Conservation (phyloP, 2,113 vertebrate species). For the Oncorhynchus tshawytscha region DNA sequence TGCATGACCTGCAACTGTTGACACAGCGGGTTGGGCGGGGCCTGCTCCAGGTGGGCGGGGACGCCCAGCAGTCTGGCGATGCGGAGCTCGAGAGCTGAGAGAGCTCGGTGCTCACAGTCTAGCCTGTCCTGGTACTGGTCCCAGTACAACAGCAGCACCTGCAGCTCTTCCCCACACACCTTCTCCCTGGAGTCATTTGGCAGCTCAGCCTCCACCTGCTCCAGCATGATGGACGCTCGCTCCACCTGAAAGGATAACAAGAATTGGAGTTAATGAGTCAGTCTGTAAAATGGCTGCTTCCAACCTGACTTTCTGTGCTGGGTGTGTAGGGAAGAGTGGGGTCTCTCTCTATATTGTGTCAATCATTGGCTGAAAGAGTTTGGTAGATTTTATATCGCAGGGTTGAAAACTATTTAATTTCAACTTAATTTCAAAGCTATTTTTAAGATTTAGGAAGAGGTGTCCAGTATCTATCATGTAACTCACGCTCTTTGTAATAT, state of each 20-base stretch:
- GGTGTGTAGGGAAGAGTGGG: no score
- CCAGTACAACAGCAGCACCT: constrained; percentile 72
- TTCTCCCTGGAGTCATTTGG: constrained; percentile 69
- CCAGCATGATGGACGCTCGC: constrained; percentile 77
- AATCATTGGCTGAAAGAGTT: no score
- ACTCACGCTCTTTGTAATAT: constrained; percentile 81
- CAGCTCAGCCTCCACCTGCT: constrained; percentile 83
- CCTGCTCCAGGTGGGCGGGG: constrained; percentile 59
- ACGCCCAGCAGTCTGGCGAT: constrained; percentile 69
- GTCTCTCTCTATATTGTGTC: no score
- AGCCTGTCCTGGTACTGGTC: constrained; percentile 77
- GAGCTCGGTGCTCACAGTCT: constrained; percentile 79
- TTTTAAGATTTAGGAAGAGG: neutral
- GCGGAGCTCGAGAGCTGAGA: constrained; percentile 80
- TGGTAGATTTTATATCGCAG: no score
- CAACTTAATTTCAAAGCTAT: no score
- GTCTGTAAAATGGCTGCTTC: no score
- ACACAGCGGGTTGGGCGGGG: constrained; percentile 63
- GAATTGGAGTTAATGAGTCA: no score
- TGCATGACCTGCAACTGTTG: constrained; percentile 83
- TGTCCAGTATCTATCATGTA: neutral
- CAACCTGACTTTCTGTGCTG: no score
- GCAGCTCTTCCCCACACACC: constrained; percentile 74
- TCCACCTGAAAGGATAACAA: constrained; percentile 75
- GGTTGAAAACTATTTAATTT: no score